Conservation (phyloP, 2,113 vertebrate species). For the Myotis yumanensis region DNA sequence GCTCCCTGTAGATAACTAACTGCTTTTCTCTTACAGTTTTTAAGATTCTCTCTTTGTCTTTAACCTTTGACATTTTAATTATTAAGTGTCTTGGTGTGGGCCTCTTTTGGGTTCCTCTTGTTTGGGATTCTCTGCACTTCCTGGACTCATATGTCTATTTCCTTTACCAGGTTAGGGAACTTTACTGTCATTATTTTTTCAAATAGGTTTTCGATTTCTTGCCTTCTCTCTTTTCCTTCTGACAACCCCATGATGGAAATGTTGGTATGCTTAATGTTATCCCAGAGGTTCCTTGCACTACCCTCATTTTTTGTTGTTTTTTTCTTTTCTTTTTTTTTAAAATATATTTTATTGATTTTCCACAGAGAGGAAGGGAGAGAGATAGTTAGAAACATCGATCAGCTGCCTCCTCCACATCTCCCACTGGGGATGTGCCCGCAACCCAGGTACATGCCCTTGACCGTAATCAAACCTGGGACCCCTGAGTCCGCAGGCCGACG, state of each 20-base stretch:
- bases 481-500: too few relatives aligned
- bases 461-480: too few relatives aligned
- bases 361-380: too few relatives aligned
- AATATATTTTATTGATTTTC: too few relatives aligned
- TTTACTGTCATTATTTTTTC: background rate
- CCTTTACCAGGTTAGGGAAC: background rate
- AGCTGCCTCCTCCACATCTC: too few relatives aligned
- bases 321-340: too few relatives aligned
- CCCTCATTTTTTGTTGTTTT: background rate
- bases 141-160: background rate
- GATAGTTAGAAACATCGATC: too few relatives aligned
- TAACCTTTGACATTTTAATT: background rate
- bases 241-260: background rate
- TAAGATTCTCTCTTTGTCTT: background rate
- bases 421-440: too few relatives aligned
- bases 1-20: background rate
- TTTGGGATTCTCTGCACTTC: background rate
- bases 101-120: background rate
- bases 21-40: background rate
- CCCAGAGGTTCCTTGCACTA: background rate
- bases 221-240: background rate
- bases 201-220: background rate
- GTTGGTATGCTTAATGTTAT: background rate
- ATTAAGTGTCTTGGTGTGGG: background rate
- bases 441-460: too few relatives aligned